Conservation (phyloP, 2,888 invertebrate species). For the Dione vanillae region DNA sequence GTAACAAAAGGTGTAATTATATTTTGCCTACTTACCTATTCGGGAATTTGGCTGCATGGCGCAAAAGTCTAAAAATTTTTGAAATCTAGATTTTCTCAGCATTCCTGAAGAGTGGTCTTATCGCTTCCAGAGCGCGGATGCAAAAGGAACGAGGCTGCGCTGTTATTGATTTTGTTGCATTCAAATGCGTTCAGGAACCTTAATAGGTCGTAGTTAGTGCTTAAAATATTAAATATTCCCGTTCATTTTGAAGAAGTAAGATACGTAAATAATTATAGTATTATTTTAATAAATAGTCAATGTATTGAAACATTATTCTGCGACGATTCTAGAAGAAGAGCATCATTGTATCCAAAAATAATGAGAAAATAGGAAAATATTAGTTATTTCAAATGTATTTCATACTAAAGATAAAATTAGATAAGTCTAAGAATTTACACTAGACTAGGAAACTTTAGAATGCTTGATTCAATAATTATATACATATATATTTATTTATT, state of each 20-base stretch:
- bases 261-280: neutral
- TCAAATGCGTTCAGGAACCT: neutral
- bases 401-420: no score
- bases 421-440: no score
- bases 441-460: no score
- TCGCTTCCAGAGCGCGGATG: slow-evolving; percentile 9
- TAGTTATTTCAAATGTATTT: no score
- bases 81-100: slow-evolving; percentile 9
- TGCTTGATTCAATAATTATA: no score
- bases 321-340: no score
- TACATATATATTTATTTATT: no score
- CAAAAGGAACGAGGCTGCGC: slow-evolving; percentile 11
- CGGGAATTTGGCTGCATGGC: neutral
- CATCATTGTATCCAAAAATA: no score
- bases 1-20: neutral
- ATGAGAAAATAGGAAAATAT: no score
- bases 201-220: neutral
- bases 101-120: neutral
- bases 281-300: neutral
- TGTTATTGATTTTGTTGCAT: neutral
- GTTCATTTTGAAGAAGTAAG: neutral
- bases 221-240: neutral
- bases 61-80: neutral
- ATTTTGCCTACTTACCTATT: neutral
- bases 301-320: no score